Percentiles rank a stretch among this genome's conserved stretches.
Conservation (phyloP, 1,140 invertebrate species). For the Drosophila repleta region DNA sequence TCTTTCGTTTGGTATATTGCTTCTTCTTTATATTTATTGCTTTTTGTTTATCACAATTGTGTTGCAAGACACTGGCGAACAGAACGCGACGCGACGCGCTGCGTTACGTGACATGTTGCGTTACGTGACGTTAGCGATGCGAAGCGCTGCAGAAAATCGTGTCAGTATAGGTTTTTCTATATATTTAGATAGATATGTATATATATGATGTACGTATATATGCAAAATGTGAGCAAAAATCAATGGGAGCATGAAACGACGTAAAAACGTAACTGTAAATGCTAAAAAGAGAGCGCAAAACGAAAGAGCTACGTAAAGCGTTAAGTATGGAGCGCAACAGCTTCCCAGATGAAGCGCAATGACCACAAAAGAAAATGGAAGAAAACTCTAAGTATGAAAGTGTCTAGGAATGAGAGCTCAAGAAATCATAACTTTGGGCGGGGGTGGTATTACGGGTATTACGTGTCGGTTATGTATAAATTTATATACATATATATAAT, state of each 20-base stretch:
- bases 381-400: background rate
- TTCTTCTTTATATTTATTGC: constrained; percentile 15
- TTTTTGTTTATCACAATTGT: constrained; percentile 16
- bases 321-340: constrained; percentile 7
- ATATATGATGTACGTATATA: background rate
- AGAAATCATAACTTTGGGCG: background rate
- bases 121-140: constrained; percentile 21
- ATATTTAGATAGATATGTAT: background rate
- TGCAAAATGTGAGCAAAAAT: constrained; percentile 4
- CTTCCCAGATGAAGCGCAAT: constrained; percentile 1
- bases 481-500: no score
- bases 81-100: constrained; percentile 25
- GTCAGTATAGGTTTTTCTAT: background rate
- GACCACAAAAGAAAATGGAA: background rate
- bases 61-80: constrained; percentile 20
- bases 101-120: constrained; percentile 13
- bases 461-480: constrained; percentile 15
- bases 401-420: constrained; percentile 4
- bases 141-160: constrained; percentile 16
- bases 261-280: constrained; percentile 17
- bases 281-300: background rate
- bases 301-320: constrained; percentile 7
- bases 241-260: constrained; percentile 21
- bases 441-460: background rate
- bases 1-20: constrained; percentile 1